Base-by-base conservation (phyloP, 2,797 vertebrate species). In the Arremon brunneinucha region DNA sequence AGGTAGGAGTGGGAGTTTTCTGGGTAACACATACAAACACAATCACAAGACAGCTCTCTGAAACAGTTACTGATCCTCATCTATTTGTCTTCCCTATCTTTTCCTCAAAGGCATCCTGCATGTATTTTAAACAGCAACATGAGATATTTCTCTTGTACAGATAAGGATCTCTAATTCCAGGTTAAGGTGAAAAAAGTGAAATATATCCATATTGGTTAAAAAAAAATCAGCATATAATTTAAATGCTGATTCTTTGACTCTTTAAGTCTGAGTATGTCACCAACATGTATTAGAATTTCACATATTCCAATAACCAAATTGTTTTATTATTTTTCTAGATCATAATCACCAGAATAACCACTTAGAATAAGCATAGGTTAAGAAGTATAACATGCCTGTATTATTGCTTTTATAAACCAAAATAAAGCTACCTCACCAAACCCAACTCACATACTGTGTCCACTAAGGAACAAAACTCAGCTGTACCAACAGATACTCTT, bases 381-480 rank as follows among this genome's bases (percentile, higher is more conserved):
- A 59, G 13, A 70, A 59, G 28, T 27, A 64, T 5, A 75, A 17
- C n/a, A 71, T 55, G 39, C 14, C 32, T 47, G 15, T 64, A 47
- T 55, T 57, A 55, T 6, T 83, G 21, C 14, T 50, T 34, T 57
- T 77, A 69, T 15, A 77, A 81, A 77, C 26, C 24, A 44, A 87
- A 87, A 56, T 6, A 6, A 82, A 57, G 12, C 8, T 70, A 78
- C 16, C 23, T 53, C 55, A 35, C 24, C 34, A 87, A 67, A 74
- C 9, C 12, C 0, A 0, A 44, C 6, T 5, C 28, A 57, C 8
- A 72, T 27, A 41, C 16, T 30, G 15, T 26, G 18, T n/a, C 24
- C 30, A 19, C 35, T 14, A 41, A 21, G 30, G n/a, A 80, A 70
- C 24, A 80, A 70, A 85, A 76, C 7, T 6, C 22, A 60, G 10